A percentile compares a stretch with the other conserved stretches of the same genome.
Evolutionary conservation across 2,113 vertebrate species (phyloP).

Genomic region (Oreochromis spilurus): DNA sequence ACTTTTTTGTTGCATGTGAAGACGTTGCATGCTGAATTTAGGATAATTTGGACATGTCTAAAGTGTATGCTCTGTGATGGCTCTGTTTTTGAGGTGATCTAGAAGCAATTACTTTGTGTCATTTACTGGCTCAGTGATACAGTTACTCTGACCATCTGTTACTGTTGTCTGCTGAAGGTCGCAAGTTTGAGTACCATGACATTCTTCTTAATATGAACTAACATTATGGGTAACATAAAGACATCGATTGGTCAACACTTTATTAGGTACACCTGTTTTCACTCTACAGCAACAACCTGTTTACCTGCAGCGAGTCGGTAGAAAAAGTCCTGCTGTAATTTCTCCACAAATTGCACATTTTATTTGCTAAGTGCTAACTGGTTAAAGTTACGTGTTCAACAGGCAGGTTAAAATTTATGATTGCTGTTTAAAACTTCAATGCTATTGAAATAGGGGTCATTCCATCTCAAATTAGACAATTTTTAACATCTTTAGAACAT

Average conservation of each 20-base stretch:
- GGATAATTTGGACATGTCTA: not conserved
- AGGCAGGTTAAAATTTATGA: not conserved
- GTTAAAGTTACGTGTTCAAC: not conserved
- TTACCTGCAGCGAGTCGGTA: not conserved
- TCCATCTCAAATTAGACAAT: rapidly evolving
- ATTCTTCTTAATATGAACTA: not conserved
- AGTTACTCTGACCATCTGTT: not conserved
- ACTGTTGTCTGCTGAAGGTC: not conserved
- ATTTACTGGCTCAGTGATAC: not conserved
- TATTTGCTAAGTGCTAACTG: not conserved
- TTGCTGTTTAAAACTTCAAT: not conserved
- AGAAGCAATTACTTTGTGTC: rapidly evolving
- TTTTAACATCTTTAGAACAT: not conserved
- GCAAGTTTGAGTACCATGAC: not conserved
- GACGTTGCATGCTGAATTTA: not conserved
- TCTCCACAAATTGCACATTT: not conserved
- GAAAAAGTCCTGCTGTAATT: not conserved
- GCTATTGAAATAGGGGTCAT: not conserved
- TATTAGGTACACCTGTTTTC: not conserved
- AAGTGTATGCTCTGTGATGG: not conserved
- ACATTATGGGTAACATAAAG: not conserved
- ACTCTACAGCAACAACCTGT: not conserved
- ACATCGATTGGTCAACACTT: not conserved
- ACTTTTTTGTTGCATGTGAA: not conserved
- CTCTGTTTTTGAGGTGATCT: not conserved